A percentile compares a stretch with the other conserved stretches of the same genome.
Conservation (phyloP, 1,140 invertebrate genomes). For the Drosophila saltans region DNA sequence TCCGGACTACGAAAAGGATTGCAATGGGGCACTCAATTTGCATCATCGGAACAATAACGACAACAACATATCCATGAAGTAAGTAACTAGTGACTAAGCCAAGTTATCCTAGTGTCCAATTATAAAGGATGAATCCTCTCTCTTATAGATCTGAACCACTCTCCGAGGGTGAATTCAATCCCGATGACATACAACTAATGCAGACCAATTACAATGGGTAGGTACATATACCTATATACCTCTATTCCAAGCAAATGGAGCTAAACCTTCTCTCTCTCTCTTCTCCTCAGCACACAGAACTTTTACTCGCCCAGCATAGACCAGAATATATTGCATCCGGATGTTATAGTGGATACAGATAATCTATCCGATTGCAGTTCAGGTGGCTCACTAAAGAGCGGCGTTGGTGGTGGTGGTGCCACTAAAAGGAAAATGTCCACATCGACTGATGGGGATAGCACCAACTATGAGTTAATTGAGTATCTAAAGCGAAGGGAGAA, state of each 20-base stretch:
- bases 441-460: slow-evolving; percentile 79
- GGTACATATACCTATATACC: slow-evolving; percentile 18
- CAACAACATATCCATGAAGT: slow-evolving; percentile 82
- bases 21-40: slow-evolving; percentile 73
- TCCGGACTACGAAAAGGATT: slow-evolving; percentile 72
- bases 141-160: slow-evolving; percentile 71
- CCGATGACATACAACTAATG: slow-evolving; percentile 80
- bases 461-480: slow-evolving; percentile 81
- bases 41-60: slow-evolving; percentile 61
- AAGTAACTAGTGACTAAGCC: slow-evolving; percentile 31
- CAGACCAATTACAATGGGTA: slow-evolving; percentile 81
- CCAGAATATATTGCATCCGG: slow-evolving; percentile 76
- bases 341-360: slow-evolving; percentile 81
- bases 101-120: not conserved
- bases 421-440: slow-evolving; percentile 75
- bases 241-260: not conserved
- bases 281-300: slow-evolving; percentile 63
- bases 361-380: slow-evolving; percentile 79
- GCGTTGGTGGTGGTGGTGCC: not conserved
- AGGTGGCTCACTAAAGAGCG: slow-evolving; percentile 65
- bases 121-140: not conserved
- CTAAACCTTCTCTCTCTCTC: not conserved
- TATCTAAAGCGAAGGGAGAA: slow-evolving; percentile 80
- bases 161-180: slow-evolving; percentile 79
- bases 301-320: slow-evolving; percentile 76